Base-by-base conservation (phyloP, 2,888 invertebrate genomes). In the Drosophila subsilvestris region DNA sequence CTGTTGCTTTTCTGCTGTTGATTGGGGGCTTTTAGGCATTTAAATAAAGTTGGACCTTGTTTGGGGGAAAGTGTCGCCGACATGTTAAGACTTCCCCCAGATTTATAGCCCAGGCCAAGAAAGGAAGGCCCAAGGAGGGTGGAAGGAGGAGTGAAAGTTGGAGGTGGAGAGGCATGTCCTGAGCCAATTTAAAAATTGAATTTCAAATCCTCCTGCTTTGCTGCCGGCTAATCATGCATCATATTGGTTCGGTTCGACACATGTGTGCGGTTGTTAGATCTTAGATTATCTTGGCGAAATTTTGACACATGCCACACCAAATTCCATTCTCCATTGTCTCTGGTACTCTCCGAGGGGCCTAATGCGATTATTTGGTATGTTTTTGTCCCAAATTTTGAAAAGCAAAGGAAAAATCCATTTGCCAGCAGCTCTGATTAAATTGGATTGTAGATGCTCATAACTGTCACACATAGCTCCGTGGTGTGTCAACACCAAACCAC, bases 131-230 rank as follows among this genome's bases (percentile, higher is more conserved):
- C 29, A 32, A 12, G 37, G n/a, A 37, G 0, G n/a, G n/a, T 18
- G 20, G 44, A 22, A 22, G n/a, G 20, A 56, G 65, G 61, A 27
- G 27, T 44, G 14, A 14, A 22, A 12, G 5, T 32, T 8, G 9
- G 22, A n/a, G 12, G 9, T 17, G 18, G 25, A 12, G 49, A 14
- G 43, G 44, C 3, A 18, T 18, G 9, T 18, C 17, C 18, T 20
- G 70, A 53, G 85, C 75, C 89, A 86, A 86, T 85, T 85, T 86
- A 76, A 88, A 89, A 89, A 89, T 88, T 89, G 87, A 78, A 86
- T 88, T 79, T 72, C 65, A 70, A 72, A 66, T 58, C 60, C 53
- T 51, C 44, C 32, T 44, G 72, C 83, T 60, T 6, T 71, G 76
- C 69, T 53, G 44, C 63, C 4, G 12, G 86, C 89, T 83, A 83